These are phyloP conservation scores for Drosophila dunni DNA, from an alignment of 1,140 invertebrate species.

Conservation along the genomic window DNA sequence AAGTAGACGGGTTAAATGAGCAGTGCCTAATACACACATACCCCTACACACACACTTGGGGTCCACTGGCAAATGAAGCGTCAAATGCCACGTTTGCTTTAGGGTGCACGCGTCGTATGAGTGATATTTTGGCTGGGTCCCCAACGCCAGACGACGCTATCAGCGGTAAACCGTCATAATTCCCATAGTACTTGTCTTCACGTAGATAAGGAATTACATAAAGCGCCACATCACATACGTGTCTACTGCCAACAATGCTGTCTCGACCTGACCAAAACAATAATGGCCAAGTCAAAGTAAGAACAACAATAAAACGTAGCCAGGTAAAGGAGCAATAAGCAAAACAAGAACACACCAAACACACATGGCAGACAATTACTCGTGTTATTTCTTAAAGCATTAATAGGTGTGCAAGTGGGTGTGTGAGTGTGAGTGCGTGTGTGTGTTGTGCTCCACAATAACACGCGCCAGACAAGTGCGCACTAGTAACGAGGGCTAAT, in stretches of 20 bases:
- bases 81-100: slow-evolving; percentile 22
- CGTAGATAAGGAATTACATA: slow-evolving; percentile 7
- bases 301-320: slow-evolving; percentile 5
- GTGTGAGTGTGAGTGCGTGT: background rate
- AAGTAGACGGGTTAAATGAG: slow-evolving; percentile 50
- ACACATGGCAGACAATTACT: slow-evolving; percentile 43
- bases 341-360: slow-evolving; percentile 9
- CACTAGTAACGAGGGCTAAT: slow-evolving; percentile 32
- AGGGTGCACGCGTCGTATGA: slow-evolving; percentile 32
- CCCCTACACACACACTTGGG: background rate
- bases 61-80: slow-evolving; percentile 38
- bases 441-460: background rate
- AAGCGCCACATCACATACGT: background rate
- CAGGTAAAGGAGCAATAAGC: background rate
- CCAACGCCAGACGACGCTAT: slow-evolving; percentile 32
- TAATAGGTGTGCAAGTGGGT: background rate
- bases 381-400: slow-evolving; percentile 9
- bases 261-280: slow-evolving; percentile 27
- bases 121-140: slow-evolving; percentile 16
- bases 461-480: slow-evolving; percentile 54
- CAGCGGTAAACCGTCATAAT: background rate
- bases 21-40: slow-evolving; percentile 30
- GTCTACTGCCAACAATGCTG: slow-evolving; percentile 23
- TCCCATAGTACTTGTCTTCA: background rate
- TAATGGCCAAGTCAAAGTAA: slow-evolving; percentile 19